Base-by-base conservation (phyloP, 1,140 invertebrate genomes). In the Zaprionus gabonicus region DNA sequence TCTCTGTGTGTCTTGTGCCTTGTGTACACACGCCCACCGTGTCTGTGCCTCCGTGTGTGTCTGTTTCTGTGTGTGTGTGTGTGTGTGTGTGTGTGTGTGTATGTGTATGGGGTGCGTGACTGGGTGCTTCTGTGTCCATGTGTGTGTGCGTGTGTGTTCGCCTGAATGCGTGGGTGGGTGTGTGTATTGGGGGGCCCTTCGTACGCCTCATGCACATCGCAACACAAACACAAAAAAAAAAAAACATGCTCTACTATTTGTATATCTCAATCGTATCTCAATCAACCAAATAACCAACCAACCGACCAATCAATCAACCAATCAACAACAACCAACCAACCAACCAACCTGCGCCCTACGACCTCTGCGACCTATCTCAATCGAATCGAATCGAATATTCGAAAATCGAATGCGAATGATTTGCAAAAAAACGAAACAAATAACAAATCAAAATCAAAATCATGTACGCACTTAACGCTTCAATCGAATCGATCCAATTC, bases 381-480 rank as follows among this genome's bases (percentile, higher is more conserved):
- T 73, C 71, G 34, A 31, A 31, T 28, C 28, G 41, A 75, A 59
- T 28, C 25, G 53, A 76, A 74, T 75, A 74, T 72, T 28, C 25
- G 53, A 76, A 74, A 78, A 74, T 72, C 62, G 36, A 31, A 76
- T 51, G 46, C 46, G 20, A 86, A 72, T 71, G 66, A 86, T 71
- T 76, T 73, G 10, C 31, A 76, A 63, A 46, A 63, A 46, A 73
- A 73, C 55, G 23, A 67, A 71, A 65, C 60, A 72, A 65, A 76
- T 71, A 81, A 87, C 64, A 12, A 67, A 80, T 87, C 72, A 65
- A 71, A 77, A 77, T 78, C 59, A 55, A 77, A 77, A 80, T 80
- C 81, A 83, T 76, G 78, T 77, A 78, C 70, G 77, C 80, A 87
- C 73, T 57, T 56, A 78, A 83, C 83, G 80, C 78, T 69, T 72